Percentiles rank a stretch among this genome's conserved stretches.
These are phyloP conservation scores for Eristalinus sepulchralis DNA, from an alignment of 2,888 invertebrate species.

Conservation along the genomic window DNA sequence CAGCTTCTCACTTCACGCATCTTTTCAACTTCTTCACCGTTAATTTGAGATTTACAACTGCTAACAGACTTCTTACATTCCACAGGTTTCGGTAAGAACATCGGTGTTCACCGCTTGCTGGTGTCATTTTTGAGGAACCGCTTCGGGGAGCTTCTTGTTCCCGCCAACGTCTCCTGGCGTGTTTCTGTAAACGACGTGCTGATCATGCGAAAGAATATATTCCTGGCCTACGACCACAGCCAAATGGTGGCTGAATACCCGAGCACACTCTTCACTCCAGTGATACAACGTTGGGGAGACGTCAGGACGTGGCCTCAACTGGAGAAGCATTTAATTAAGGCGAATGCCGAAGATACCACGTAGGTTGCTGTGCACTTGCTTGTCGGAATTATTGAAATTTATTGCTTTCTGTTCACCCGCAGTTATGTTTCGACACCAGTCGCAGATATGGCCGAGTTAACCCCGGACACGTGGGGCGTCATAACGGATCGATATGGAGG, in stretches of 20 bases:
- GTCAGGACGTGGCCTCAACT: slow-evolving; percentile 82
- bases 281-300: slow-evolving; percentile 86
- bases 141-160: slow-evolving; percentile 82
- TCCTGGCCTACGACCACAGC: slow-evolving; percentile 82
- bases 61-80: background rate
- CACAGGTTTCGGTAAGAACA: slow-evolving; percentile 81
- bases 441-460: slow-evolving; percentile 87
- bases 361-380: slow-evolving; percentile 74
- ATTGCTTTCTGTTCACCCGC: slow-evolving; percentile 76
- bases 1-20: background rate
- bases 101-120: slow-evolving; percentile 82
- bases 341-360: slow-evolving; percentile 76
- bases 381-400: slow-evolving; percentile 20
- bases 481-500: slow-evolving; percentile 83
- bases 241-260: slow-evolving; percentile 78
- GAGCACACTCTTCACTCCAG: slow-evolving; percentile 82
- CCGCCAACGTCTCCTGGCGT: slow-evolving; percentile 82
- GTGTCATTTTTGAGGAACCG: slow-evolving; percentile 82
- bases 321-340: slow-evolving; percentile 81
- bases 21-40: background rate
- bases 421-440: slow-evolving; percentile 79
- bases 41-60: background rate
- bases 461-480: slow-evolving; percentile 84
- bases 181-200: slow-evolving; percentile 82
- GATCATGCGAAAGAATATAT: slow-evolving; percentile 81